These are phyloP conservation scores for Murina feae DNA, from an alignment of 2,113 vertebrate genomes.

Conservation along the genomic window DNA sequence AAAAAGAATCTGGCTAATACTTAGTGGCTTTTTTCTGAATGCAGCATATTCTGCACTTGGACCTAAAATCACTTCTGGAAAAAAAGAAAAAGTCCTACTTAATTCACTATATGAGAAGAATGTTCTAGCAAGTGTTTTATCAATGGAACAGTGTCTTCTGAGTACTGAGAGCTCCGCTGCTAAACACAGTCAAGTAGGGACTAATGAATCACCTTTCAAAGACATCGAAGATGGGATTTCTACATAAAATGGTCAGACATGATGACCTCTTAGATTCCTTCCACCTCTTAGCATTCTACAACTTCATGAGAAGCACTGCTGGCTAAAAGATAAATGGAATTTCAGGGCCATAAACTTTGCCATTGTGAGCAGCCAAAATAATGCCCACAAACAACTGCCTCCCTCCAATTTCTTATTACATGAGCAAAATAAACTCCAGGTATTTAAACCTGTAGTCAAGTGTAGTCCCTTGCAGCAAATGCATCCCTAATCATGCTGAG, in stretches of 20 bases:
- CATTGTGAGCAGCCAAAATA: neutral
- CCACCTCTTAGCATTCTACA: neutral
- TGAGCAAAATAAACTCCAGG: neutral
- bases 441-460: neutral
- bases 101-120: neutral
- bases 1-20: neutral
- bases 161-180: neutral
- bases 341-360: neutral
- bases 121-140: neutral
- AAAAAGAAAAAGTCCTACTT: neutral
- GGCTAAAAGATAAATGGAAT: neutral
- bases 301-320: neutral
- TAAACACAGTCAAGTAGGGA: neutral
- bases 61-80: neutral
- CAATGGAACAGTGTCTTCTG: neutral
- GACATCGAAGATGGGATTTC: neutral
- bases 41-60: neutral
- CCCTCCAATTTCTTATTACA: neutral
- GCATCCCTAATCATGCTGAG: neutral
- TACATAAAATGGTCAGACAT: neutral
- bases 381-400: neutral
- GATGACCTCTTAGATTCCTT: neutral
- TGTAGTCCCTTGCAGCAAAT: neutral
- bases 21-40: neutral
- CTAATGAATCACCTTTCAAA: neutral